A percentile compares a stretch with the other conserved stretches of the same genome.
Conservation (phyloP, 1,140 invertebrate species). For the Elymnias hypermnestra region DNA sequence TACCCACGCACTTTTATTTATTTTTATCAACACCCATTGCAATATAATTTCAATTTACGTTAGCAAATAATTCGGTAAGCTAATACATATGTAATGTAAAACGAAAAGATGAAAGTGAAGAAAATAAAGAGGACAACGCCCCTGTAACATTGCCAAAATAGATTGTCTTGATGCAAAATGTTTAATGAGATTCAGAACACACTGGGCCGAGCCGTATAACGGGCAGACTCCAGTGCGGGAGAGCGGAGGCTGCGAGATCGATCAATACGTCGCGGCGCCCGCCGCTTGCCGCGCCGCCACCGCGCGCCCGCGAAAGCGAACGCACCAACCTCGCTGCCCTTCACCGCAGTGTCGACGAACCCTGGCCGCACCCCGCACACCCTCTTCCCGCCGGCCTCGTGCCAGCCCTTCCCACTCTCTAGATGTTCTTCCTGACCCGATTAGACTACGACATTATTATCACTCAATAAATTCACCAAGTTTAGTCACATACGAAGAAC, state of each 20-base stretch:
- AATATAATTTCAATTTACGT: too few species aligned
- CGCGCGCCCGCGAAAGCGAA: constrained; percentile 64
- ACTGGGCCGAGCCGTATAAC: constrained; percentile 12
- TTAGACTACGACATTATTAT: constrained; percentile 41
- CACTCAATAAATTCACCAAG: not conserved
- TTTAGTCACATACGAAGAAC: constrained; percentile 4
- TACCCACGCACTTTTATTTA: too few species aligned
- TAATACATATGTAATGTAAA: too few species aligned
- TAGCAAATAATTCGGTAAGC: too few species aligned
- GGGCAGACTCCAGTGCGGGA: constrained; percentile 23
- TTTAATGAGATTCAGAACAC: constrained; percentile 22
- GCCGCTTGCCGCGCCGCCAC: constrained; percentile 32
- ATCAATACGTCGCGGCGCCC: constrained; percentile 31
- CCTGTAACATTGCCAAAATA: constrained; percentile 7
- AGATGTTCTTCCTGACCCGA: constrained; percentile 56
- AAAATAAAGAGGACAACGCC: constrained; percentile 10
- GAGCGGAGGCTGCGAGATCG: constrained; percentile 52
- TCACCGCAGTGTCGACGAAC: constrained; percentile 68
- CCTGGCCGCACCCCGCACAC: constrained; percentile 30
- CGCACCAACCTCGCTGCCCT: constrained; percentile 65
- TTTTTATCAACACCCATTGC: too few species aligned
- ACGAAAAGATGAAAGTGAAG: not conserved
- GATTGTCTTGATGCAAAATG: constrained; percentile 16
- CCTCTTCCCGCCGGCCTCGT: constrained; percentile 20
- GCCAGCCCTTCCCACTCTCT: constrained; percentile 42